These are phyloP conservation scores for Gorsachius magnificus DNA, from an alignment of 2,797 vertebrate genomes.

Conservation along the genomic window DNA sequence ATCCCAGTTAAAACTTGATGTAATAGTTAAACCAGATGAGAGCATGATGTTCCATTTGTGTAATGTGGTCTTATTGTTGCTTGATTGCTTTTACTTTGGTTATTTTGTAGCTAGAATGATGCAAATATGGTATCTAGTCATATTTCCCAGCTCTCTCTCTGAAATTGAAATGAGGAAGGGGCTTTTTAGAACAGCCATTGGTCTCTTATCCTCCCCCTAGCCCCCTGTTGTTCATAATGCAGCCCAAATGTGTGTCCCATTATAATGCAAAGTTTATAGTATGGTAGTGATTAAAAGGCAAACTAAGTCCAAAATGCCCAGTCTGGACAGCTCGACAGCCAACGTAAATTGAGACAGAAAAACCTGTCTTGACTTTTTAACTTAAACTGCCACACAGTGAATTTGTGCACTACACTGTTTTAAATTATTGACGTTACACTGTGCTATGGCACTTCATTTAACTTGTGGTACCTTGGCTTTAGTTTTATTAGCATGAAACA, in stretches of 20 bases:
- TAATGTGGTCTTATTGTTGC: conserved; percentile 82
- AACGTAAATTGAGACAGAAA: conserved; percentile 2
- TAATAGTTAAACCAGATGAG: conserved; percentile 79
- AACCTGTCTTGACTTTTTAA: conserved; percentile 60
- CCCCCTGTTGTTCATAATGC: conserved; percentile 47
- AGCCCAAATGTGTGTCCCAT: conserved; percentile 43
- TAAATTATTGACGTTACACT: conserved; percentile 78
- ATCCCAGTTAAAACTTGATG: conserved; percentile 79
- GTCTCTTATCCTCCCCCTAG: conserved; percentile 43
- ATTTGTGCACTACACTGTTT: conserved; percentile 77
- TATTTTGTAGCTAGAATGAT: conserved; percentile 80
- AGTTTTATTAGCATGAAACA: conserved; percentile 82
- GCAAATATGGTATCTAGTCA: conserved; percentile 67
- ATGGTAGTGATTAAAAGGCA: conserved; percentile 41
- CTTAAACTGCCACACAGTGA: conserved; percentile 69
- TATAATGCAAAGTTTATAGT: conserved; percentile 54
- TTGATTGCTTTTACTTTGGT: conserved; percentile 81
- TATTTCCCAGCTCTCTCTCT: conserved; percentile 63
- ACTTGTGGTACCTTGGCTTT: conserved; percentile 80
- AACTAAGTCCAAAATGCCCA: conserved; percentile 38
- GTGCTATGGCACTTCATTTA: conserved; percentile 79
- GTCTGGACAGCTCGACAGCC: conserved; percentile 63
- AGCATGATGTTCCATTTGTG: conserved; percentile 83
- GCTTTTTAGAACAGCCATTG: conserved; percentile 64
- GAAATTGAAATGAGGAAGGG: conserved; percentile 60